Evolutionary conservation across 2,797 vertebrate genomes (phyloP), one percentile per base, ranked within the genome.

Genomic region (Alfaro cultratus): DNA sequence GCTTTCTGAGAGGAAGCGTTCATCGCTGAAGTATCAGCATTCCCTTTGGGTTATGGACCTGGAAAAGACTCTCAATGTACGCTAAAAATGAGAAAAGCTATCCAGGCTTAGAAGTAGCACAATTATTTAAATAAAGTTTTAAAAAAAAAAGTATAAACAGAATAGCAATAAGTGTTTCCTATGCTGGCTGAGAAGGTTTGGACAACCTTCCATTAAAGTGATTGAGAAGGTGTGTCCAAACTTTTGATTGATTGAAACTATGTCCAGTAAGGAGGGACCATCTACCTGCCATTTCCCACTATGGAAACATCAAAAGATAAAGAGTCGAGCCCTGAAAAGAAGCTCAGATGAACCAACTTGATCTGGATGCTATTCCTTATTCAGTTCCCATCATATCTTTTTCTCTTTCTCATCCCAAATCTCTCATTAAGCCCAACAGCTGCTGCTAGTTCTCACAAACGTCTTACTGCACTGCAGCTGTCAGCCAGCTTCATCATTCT

Each of bases 281-380:
- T 18, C 9, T 36, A 64, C 34, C 34, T 64, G 16, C 18, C 31
- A 67, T 18, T 67, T 39, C 62, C 34, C 62, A 67, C 62, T 34
- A 67, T 36, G 34, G 31, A 67, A 39, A 67, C 18, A 3, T 7
- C 3, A 39, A 67, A 36, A 67, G 34, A 31, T 67, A 10, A 62
- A 36, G 34, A 36, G 62, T 23, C 60, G 18, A 34, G 15, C 15
- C 29, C n/a, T 34, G 31, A 16, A 36, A 64, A 64, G 62, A 18
- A 67, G 62, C 62, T 39, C 34, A 36, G 34, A 10, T 3, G 9
- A 36, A 36, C 31, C 47, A 11, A 5, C 5, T 18, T 46, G 1
- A 34, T 76, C n/a, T 31, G 75, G 71, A 57, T 75, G 31, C 29
- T 78, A 79, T 7, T 78, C 12, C 4, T 79, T 77, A 73, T 67